Conservation (phyloP, 1,140 invertebrate species). For the Coboldia fuscipes region DNA sequence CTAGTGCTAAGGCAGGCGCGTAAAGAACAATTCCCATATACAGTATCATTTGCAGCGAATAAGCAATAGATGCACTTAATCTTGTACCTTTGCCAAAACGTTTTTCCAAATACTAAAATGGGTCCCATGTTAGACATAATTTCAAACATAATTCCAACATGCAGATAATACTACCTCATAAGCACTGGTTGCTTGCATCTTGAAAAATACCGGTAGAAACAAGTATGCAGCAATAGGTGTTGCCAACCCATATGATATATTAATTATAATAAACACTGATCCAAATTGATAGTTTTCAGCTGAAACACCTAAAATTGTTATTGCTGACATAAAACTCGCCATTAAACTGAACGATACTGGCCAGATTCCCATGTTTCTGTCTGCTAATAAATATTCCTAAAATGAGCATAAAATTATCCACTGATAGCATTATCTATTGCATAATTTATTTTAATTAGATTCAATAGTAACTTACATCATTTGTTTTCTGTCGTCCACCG, state of each 20-base stretch:
- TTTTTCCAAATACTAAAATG: constrained; percentile 53
- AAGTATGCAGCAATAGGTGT: constrained; percentile 60
- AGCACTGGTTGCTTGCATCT: constrained; percentile 61
- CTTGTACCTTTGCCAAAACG: constrained; percentile 49
- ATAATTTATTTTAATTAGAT: too few relatives aligned
- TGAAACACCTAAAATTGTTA: constrained; percentile 71
- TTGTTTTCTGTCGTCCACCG: constrained; percentile 69
- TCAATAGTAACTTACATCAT: constrained; percentile 36
- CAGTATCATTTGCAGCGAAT: constrained; percentile 62
- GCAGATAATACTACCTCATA: constrained; percentile 34
- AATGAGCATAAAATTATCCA: neutral
- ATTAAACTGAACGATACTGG: constrained; percentile 74
- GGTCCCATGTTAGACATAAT: neutral
- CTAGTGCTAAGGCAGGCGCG: constrained; percentile 73
- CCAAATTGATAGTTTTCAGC: constrained; percentile 70
- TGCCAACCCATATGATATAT: constrained; percentile 56
- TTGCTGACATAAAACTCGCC: constrained; percentile 88
- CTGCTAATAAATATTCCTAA: constrained; percentile 14
- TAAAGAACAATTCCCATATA: constrained; percentile 88
- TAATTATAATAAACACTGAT: constrained; percentile 65
- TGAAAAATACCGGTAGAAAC: constrained; percentile 77
- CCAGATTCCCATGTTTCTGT: constrained; percentile 23
- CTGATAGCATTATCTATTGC: too few relatives aligned
- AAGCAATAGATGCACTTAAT: constrained; percentile 48
- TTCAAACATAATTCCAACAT: neutral